phyloP scores from a whole-genome alignment of 2,113 vertebrate genomes.

The Hippocampus comes region DNA sequence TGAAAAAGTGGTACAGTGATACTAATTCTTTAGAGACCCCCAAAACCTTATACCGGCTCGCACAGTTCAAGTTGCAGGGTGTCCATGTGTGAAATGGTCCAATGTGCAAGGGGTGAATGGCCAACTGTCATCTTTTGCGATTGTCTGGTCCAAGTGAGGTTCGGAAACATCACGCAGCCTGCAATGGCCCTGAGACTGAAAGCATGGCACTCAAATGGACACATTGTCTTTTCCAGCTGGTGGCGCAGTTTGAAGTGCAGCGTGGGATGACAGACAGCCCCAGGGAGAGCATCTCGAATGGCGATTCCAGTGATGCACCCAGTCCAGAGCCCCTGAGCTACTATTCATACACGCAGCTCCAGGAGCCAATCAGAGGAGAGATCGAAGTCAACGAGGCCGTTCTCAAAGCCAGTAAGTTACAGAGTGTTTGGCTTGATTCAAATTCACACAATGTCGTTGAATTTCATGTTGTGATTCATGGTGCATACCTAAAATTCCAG shows the following conservation, averaged over 20 bases:
- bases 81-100: not conserved
- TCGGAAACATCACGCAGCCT: too few relatives aligned
- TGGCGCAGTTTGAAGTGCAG: conserved; percentile 81
- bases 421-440: not conserved
- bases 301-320: conserved; percentile 70
- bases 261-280: conserved; percentile 64
- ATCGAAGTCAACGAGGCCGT: conserved; percentile 88
- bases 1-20: too few relatives aligned
- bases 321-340: conserved; percentile 70
- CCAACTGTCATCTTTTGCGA: too few relatives aligned
- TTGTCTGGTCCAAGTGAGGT: too few relatives aligned
- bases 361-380: conserved; percentile 77
- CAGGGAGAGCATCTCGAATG: conserved; percentile 62
- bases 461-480: too few relatives aligned
- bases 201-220: not conserved
- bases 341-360: conserved; percentile 69
- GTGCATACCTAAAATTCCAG: not conserved
- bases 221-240: conserved; percentile 72
- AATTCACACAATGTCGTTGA: too few relatives aligned
- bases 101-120: not conserved
- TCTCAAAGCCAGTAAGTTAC: conserved; percentile 84
- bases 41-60: too few relatives aligned
- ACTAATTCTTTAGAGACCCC: too few relatives aligned
- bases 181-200: too few relatives aligned
- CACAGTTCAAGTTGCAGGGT: too few relatives aligned